phyloP scores from a whole-genome alignment of 2,888 invertebrate species.

The Eumacrocentrus americanus region DNA sequence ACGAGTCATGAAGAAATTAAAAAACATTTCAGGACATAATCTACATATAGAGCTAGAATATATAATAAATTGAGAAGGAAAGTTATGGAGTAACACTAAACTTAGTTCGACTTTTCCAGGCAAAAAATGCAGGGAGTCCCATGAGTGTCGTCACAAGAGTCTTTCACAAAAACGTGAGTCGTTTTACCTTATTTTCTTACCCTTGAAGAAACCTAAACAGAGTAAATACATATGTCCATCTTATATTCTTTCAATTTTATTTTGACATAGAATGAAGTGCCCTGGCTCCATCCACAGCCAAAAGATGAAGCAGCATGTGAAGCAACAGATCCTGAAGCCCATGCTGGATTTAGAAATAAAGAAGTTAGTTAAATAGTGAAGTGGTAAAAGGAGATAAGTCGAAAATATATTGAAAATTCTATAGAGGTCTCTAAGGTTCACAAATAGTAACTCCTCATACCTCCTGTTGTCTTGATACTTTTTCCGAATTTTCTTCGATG shows the following conservation, averaged over 20 bases:
- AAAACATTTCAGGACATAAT: background rate
- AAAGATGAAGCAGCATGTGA: constrained; percentile 54
- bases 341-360: constrained; percentile 55
- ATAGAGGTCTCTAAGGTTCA: too few species aligned
- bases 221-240: too few species aligned
- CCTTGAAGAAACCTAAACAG: too few species aligned
- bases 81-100: background rate
- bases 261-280: constrained; percentile 56
- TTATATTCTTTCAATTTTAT: background rate
- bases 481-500: too few species aligned
- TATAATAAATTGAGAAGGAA: background rate
- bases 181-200: background rate
- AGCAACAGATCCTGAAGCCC: constrained; percentile 43
- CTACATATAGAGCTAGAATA: background rate
- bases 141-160: constrained; percentile 59
- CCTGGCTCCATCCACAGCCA: constrained; percentile 55
- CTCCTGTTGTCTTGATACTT: too few species aligned
- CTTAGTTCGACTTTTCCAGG: constrained; percentile 36
- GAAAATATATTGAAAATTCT: background rate
- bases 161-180: constrained; percentile 56
- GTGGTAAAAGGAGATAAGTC: background rate
- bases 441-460: too few species aligned
- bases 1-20: background rate
- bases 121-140: constrained; percentile 57
- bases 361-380: constrained; percentile 42